These are phyloP conservation scores for Synanthedon myopaeformis DNA, from an alignment of 2,888 invertebrate genomes.

Conservation along the genomic window DNA sequence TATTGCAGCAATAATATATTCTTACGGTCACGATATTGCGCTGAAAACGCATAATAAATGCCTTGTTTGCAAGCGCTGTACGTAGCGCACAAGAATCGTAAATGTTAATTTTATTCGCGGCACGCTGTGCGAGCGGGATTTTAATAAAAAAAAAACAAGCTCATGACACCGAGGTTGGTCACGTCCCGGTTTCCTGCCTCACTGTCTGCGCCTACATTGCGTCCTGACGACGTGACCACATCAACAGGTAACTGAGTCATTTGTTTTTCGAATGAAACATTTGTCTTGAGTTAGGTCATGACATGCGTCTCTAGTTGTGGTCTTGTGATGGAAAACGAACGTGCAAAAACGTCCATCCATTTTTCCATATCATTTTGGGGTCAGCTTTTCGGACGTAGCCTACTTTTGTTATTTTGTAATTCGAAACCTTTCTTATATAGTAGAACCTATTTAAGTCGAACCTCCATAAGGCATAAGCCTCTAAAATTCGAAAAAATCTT, in stretches of 20 bases:
- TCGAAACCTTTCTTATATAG: too few relatives aligned
- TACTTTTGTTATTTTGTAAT: too few relatives aligned
- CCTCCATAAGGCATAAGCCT: too few relatives aligned
- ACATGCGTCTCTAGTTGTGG: slow-evolving; percentile 30
- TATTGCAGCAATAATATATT: neutral
- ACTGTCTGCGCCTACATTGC: slow-evolving; percentile 27
- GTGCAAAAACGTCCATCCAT: slow-evolving; percentile 18
- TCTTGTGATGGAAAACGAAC: slow-evolving; percentile 16
- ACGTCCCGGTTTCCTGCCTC: slow-evolving; percentile 27
- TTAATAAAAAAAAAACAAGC: slow-evolving; percentile 31
- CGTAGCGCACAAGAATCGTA: slow-evolving; percentile 1
- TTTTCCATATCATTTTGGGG: slow-evolving; percentile 18
- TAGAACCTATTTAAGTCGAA: too few relatives aligned
- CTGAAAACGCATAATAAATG: neutral
- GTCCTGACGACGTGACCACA: slow-evolving; percentile 22
- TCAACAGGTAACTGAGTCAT: slow-evolving; percentile 63
- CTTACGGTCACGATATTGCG: neutral
- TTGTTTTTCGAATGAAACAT: slow-evolving; percentile 45
- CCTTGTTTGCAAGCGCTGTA: neutral
- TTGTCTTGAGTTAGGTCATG: slow-evolving; percentile 34
- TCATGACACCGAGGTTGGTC: slow-evolving; percentile 31
- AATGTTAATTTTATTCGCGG: slow-evolving; percentile 25
- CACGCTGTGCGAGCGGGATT: slow-evolving; percentile 18
- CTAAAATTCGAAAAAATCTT: too few relatives aligned
- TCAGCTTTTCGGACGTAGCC: slow-evolving; percentile 1